These are phyloP conservation scores for Sebastes wilsoni DNA, from an alignment of 2,797 vertebrate genomes.

Conservation along the genomic window DNA sequence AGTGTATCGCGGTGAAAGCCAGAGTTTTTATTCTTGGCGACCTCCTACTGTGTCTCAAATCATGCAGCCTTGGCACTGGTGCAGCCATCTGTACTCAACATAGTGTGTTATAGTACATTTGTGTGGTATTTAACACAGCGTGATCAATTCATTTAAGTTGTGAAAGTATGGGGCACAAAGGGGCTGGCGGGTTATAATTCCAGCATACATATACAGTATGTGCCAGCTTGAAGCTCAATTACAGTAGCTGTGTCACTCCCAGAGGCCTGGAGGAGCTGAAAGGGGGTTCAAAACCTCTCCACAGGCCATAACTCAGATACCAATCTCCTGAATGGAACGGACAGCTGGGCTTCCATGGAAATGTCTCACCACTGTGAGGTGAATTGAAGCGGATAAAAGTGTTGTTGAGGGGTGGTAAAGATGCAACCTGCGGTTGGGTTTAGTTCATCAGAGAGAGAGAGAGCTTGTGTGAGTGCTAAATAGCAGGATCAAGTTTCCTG, in stretches of 20 bases:
- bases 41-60: slow-evolving; percentile 11
- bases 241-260: slow-evolving; percentile 6
- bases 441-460: slow-evolving; percentile 1
- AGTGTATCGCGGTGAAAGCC: background rate
- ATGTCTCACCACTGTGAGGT: slow-evolving; percentile 35
- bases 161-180: background rate
- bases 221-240: slow-evolving; percentile 23
- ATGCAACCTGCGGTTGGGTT: background rate
- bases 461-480: background rate
- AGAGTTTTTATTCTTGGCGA: background rate
- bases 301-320: slow-evolving; percentile 27
- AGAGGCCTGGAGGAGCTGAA: slow-evolving; percentile 5
- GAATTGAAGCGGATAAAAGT: slow-evolving; percentile 18
- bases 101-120: background rate
- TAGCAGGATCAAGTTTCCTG: background rate
- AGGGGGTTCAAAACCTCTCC: background rate
- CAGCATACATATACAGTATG: background rate
- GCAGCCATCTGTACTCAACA: background rate
- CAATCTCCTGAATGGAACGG: slow-evolving; percentile 26
- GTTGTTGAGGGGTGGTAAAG: slow-evolving; percentile 6
- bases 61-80: background rate
- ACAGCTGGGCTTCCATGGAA: slow-evolving; percentile 28
- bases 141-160: slow-evolving; percentile 15
- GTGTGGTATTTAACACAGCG: background rate
- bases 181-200: slow-evolving; percentile 21